Conservation (phyloP, 2,113 vertebrate species). For the Semnornis frantzii region DNA sequence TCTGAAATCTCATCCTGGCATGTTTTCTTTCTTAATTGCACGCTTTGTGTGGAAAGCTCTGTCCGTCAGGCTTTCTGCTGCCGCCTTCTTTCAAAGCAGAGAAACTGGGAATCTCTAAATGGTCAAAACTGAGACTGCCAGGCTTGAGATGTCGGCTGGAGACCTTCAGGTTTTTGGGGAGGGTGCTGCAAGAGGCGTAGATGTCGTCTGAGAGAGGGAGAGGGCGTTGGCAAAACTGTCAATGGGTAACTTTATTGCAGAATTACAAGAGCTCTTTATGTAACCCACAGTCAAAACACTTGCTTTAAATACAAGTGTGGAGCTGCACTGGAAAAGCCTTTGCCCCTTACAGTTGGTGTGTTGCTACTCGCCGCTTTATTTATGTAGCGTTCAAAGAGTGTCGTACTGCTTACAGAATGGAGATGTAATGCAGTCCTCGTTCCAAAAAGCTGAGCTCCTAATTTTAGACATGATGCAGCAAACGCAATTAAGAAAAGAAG, state of each 20-base stretch:
- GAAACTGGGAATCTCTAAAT: not conserved
- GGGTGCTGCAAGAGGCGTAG: not conserved
- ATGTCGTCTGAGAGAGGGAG: not conserved
- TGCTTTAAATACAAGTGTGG: not conserved
- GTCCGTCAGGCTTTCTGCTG: not conserved
- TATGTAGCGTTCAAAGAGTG: not conserved
- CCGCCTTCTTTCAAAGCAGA: not conserved
- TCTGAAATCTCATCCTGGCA: conserved; percentile 43
- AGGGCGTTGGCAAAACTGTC: conserved; percentile 38
- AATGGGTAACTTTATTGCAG: conserved; percentile 47
- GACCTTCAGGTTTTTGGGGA: not conserved
- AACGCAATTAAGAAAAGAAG: conserved; percentile 68
- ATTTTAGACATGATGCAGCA: conserved; percentile 51
- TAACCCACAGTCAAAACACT: conserved; percentile 54
- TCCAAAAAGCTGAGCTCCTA: conserved; percentile 62
- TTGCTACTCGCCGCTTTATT: conserved; percentile 38
- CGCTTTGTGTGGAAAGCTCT: conserved; percentile 4
- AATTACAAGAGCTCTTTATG: conserved; percentile 61
- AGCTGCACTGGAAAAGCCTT: conserved; percentile 31
- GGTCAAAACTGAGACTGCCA: not conserved
- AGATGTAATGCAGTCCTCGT: not conserved
- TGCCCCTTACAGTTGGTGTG: conserved; percentile 5
- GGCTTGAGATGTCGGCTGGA: not conserved
- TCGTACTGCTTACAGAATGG: not conserved
- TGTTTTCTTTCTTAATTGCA: conserved; percentile 41